These are phyloP conservation scores for Berghia stephanieae DNA, from an alignment of 1,140 invertebrate genomes.

Conservation along the genomic window DNA sequence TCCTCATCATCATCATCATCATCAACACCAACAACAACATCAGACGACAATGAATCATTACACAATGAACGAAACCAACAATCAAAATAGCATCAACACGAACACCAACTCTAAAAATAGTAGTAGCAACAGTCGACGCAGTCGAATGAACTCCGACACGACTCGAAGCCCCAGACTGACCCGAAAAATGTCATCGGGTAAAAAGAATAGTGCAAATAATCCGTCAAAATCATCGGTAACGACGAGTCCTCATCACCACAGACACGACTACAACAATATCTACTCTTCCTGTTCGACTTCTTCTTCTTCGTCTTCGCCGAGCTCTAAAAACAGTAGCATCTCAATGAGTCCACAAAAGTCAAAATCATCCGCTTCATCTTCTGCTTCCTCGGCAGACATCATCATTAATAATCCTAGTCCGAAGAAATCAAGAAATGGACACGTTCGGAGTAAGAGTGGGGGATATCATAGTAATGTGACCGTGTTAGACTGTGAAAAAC, in stretches of 20 bases:
- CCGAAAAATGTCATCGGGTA: slow-evolving; percentile 11
- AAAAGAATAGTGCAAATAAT: no score
- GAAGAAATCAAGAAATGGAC: slow-evolving; percentile 24
- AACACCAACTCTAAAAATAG: slow-evolving; percentile 9
- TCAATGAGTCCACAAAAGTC: slow-evolving; percentile 1
- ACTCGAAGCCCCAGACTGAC: slow-evolving; percentile 21
- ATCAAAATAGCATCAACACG: slow-evolving; percentile 30
- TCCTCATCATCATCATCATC: no score
- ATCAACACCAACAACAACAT: no score
- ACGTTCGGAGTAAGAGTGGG: slow-evolving; percentile 19
- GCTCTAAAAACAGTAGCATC: slow-evolving; percentile 18
- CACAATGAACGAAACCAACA: slow-evolving; percentile 6
- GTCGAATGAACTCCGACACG: no score
- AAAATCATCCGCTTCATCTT: slow-evolving; percentile 11
- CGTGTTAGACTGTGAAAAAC: neutral
- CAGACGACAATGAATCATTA: no score
- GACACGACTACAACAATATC: no score
- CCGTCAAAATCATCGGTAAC: no score
- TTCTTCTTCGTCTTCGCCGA: no score
- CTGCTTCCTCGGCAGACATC: slow-evolving; percentile 11
- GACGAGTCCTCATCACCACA: no score
- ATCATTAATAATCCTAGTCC: neutral
- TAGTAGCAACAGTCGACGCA: neutral
- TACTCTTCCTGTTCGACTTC: no score
- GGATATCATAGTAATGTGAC: slow-evolving; percentile 18